These are phyloP conservation scores for Limnephilus auricula DNA, from an alignment of 2,888 invertebrate genomes.

Conservation along the genomic window DNA sequence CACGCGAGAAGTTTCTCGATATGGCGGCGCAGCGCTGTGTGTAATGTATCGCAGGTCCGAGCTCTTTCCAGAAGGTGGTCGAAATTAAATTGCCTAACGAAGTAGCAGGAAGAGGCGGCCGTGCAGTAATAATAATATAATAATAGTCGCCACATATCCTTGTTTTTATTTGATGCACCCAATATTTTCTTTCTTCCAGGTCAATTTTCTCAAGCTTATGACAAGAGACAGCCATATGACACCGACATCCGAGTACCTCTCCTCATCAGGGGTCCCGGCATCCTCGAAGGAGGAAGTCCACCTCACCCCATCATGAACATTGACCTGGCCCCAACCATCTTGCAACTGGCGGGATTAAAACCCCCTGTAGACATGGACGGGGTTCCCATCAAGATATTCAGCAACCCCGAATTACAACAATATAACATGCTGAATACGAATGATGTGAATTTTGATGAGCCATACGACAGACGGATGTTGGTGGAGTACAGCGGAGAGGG, in stretches of 20 bases:
- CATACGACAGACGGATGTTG: slow-evolving; percentile 79
- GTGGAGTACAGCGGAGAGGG: slow-evolving; percentile 92
- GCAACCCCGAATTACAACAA: background rate
- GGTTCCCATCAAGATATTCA: slow-evolving; percentile 71
- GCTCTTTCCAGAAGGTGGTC: no score
- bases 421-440: slow-evolving; percentile 66
- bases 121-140: no score
- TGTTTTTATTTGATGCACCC: no score
- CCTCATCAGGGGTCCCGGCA: slow-evolving; percentile 86
- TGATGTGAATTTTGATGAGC: slow-evolving; percentile 68
- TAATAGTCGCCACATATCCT: no score
- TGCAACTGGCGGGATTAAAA: slow-evolving; percentile 82
- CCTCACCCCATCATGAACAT: slow-evolving; percentile 83
- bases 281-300: slow-evolving; percentile 75
- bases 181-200: slow-evolving; percentile 75
- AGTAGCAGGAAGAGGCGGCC: no score
- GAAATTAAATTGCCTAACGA: no score
- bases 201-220: slow-evolving; percentile 91
- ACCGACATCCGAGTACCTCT: slow-evolving; percentile 92
- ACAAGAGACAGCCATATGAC: slow-evolving; percentile 94
- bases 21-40: no score
- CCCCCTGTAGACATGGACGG: slow-evolving; percentile 81
- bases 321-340: slow-evolving; percentile 91
- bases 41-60: no score
- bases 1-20: no score